These are phyloP conservation scores for Phorcus lineatus DNA, from an alignment of 2,888 invertebrate genomes.

Conservation along the genomic window DNA sequence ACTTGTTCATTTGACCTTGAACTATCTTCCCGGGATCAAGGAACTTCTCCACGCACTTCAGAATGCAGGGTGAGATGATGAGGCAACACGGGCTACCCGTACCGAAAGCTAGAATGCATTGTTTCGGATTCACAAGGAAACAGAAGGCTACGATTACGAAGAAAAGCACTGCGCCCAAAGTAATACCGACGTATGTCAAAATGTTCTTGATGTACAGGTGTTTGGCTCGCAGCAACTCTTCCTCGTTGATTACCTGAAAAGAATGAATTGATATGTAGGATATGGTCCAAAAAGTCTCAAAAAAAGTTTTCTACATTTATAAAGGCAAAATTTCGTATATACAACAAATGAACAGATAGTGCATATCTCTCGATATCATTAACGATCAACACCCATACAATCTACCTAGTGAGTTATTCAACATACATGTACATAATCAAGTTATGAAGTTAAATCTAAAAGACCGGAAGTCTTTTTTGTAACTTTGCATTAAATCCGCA, in stretches of 20 bases:
- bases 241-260: conserved; percentile 47
- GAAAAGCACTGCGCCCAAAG: conserved; percentile 39
- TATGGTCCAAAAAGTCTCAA: not conserved
- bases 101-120: conserved; percentile 52
- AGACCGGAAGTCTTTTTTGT: no score
- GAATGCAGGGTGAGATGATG: conserved; percentile 45
- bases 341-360: no score
- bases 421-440: no score
- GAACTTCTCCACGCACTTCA: conserved; percentile 38
- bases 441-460: no score
- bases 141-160: conserved; percentile 46
- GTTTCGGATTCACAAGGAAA: conserved; percentile 50
- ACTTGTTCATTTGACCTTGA: conserved; percentile 48
- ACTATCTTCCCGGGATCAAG: conserved; percentile 41
- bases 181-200: conserved; percentile 41
- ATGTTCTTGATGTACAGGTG: conserved; percentile 31
- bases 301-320: no score
- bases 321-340: no score
- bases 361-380: no score
- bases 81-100: conserved; percentile 54
- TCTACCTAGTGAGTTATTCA: no score
- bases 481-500: no score
- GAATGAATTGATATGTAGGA: not conserved
- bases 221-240: conserved; percentile 36
- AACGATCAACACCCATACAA: no score